Base-by-base conservation (phyloP, 2,797 vertebrate species). In the Poeciliopsis presidionis region DNA sequence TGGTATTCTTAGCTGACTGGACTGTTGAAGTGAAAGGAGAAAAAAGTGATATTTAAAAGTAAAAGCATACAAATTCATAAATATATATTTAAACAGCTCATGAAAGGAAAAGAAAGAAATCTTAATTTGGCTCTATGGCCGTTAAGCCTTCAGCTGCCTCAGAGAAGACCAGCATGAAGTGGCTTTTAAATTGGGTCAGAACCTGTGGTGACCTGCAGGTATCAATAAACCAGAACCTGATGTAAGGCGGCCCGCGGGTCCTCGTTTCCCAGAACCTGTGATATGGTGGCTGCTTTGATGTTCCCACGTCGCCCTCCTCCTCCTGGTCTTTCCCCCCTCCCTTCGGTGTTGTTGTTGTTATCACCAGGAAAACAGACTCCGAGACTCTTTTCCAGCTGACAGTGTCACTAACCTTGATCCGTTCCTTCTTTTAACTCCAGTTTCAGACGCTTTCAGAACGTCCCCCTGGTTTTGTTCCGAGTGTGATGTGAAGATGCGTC, bases 401-500 rank as follows among this genome's bases (percentile, higher is more conserved):
- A 25, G 57, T 63, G 49, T 46, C 39, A 30, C 55, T 59, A 59
- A 59, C 73, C 53, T 74, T 55, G 51, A 74, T 74, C 33, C 41
- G 53, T 72, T 72, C 7, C 28, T 22, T 30, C 73, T 74, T 74
- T 74, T 59, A 74, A 74, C 46, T 72, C 46, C 47, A 49, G 47
- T 47, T 51, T 53, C 25, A 30, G 55, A 59, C 25, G 14, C 73
- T 61, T 20, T 74, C 55, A 61, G 55, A 74, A 74, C 73, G 5
- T 51, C 47, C 72, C 47, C 39, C 30, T 61, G 39, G 16, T 63
- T 57, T 47, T 75, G 74, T 75, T 75, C 74, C 45, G 73, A 25
- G 39, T 61, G 41, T 36, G 55, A 63, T 75, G 43, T 75, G 57
- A 75, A 75, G 74, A 63, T 63, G 74, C 16, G 28, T 61, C 55